A percentile compares a stretch with the other conserved stretches of the same genome.
Conservation (phyloP, 2,797 vertebrate genomes). For the Lutjanus campechanus region DNA sequence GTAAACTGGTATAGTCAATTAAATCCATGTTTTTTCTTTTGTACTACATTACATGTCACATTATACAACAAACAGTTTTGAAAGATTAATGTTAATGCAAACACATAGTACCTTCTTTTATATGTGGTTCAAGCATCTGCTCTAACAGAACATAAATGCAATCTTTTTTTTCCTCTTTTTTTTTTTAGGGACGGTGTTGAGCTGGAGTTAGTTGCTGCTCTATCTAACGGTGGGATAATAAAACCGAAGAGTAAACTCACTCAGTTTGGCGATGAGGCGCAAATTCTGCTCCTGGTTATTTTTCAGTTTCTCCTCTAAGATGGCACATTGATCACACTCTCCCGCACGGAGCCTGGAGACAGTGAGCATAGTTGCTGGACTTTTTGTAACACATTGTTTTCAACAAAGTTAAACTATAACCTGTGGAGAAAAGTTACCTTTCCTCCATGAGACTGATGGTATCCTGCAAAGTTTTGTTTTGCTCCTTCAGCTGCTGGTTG, state of each 20-base stretch:
- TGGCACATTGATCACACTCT: conserved; percentile 90
- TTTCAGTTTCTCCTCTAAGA: conserved; percentile 90
- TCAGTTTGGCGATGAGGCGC: conserved; percentile 88
- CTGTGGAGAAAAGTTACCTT: conserved; percentile 80
- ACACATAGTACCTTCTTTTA: background rate
- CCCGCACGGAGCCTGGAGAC: conserved; percentile 85
- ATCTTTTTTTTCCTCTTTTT: background rate
- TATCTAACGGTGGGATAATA: background rate
- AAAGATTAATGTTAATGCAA: background rate
- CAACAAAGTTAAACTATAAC: background rate
- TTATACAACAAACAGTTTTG: background rate
- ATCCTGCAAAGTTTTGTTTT: conserved; percentile 92
- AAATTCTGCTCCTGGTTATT: conserved; percentile 88
- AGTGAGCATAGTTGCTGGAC: background rate
- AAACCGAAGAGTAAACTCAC: conserved; percentile 82
- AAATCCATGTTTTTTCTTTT: too few relatives aligned
- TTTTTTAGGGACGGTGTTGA: background rate
- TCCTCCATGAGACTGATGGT: conserved; percentile 91
- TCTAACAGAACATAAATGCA: background rate
- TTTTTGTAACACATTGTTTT: background rate
- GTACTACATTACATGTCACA: background rate
- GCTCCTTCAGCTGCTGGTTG: conserved; percentile 94
- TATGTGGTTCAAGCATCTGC: background rate
- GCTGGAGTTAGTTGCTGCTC: background rate
- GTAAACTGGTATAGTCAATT: too few relatives aligned